Percentiles rank a stretch among this genome's conserved stretches.
Evolutionary conservation across 1,140 invertebrate genomes (phyloP).

Genomic region (Thalassaphorura encarpata): DNA sequence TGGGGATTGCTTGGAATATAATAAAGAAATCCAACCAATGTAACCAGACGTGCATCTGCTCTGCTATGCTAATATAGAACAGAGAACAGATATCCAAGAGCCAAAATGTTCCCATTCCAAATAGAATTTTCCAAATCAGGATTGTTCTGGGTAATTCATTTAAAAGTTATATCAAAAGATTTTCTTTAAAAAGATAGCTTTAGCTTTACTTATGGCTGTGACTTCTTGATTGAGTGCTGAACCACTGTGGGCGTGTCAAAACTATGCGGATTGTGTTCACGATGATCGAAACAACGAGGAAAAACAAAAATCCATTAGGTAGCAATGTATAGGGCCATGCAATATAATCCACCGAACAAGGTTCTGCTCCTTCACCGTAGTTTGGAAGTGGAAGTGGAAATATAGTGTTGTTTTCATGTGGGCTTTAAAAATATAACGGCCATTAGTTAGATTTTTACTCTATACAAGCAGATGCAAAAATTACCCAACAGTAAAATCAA

Average conservation of each 20-base stretch:
- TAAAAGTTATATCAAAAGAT: too few species aligned
- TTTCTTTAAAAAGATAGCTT: neutral
- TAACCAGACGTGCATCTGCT: neutral
- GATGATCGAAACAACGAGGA: neutral
- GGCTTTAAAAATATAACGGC: neutral
- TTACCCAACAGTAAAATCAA: too few species aligned
- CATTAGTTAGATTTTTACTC: neutral
- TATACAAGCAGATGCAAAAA: neutral
- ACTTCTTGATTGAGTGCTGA: neutral
- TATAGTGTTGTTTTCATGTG: neutral
- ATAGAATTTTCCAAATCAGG: neutral
- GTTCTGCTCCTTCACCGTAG: too few species aligned
- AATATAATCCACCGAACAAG: neutral
- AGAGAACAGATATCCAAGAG: neutral
- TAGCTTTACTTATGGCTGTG: neutral
- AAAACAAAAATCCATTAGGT: neutral
- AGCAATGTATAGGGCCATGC: neutral
- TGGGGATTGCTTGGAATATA: neutral
- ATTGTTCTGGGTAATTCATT: neutral
- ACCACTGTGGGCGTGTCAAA: neutral
- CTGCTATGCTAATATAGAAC: neutral
- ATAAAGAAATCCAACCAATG: neutral
- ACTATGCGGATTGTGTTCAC: neutral
- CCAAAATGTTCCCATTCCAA: neutral
- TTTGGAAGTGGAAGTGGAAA: neutral